Evolutionary conservation across 2,113 vertebrate genomes (phyloP).

Genomic region (Chaetura pelagica): DNA sequence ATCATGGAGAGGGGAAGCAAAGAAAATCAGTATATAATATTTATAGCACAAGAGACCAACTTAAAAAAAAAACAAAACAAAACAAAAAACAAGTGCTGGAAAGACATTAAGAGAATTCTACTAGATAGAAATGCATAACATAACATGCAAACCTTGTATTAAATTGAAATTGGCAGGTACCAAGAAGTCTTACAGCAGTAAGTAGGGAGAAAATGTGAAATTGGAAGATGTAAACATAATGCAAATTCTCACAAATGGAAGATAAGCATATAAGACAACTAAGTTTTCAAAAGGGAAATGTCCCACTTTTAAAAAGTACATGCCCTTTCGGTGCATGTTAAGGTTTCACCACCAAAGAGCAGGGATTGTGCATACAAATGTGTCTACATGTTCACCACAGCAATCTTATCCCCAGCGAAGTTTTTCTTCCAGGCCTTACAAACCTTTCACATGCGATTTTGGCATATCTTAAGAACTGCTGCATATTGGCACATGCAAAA

Average conservation of each 20-base stretch:
- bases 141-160: not conserved
- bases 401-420: not conserved
- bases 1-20: not conserved
- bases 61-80: not conserved
- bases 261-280: not conserved
- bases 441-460: not conserved
- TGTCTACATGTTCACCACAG: not conserved
- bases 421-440: not conserved
- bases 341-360: not conserved
- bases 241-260: not conserved
- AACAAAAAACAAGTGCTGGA: not conserved
- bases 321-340: accelerated
- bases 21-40: not conserved
- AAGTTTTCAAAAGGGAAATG: not conserved
- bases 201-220: not conserved
- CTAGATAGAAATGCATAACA: not conserved
- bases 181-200: not conserved
- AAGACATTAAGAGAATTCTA: not conserved
- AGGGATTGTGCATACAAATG: not conserved
- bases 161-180: not conserved
- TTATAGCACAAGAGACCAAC: not conserved
- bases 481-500: not conserved
- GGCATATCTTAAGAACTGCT: not conserved
- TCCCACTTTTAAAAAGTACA: not conserved
- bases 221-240: not conserved